Percentiles rank a stretch among this genome's conserved stretches.
Conservation (phyloP, 2,113 vertebrate genomes). For the Suricata suricatta region DNA sequence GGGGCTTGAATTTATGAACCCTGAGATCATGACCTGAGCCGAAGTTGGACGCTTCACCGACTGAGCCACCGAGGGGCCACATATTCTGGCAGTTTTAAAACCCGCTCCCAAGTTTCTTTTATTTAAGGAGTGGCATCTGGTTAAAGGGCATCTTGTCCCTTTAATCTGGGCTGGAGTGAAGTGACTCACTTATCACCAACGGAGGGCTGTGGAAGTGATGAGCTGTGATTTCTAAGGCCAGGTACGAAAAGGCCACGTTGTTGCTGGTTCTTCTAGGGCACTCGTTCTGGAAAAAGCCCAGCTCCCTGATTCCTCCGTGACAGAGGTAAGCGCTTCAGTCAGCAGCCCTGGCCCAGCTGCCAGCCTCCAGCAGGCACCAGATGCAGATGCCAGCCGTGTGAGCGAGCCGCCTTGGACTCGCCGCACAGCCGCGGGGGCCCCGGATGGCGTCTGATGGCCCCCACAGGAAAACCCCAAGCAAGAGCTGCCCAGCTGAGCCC, state of each 20-base stretch:
- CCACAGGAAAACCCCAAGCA: not conserved
- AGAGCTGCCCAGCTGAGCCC: not conserved
- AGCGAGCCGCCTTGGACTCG: fast-evolving
- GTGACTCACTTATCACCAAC: fast-evolving
- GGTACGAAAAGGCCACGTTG: fast-evolving
- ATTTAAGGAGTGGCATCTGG: not conserved
- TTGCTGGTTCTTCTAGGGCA: not conserved
- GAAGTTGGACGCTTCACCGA: too few species aligned
- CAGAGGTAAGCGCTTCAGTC: not conserved
- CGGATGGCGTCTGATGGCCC: not conserved
- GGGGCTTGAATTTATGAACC: too few species aligned
- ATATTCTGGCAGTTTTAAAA: not conserved
- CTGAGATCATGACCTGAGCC: too few species aligned
- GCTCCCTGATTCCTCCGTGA: not conserved
- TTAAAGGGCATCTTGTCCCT: too few species aligned
- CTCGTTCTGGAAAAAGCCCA: not conserved
- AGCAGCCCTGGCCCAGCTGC: not conserved
- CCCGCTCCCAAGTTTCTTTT: not conserved
- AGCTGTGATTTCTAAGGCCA: not conserved
- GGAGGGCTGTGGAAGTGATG: not conserved
- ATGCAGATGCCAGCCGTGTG: not conserved
- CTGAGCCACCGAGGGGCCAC: too few species aligned
- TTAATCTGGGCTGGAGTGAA: not conserved
- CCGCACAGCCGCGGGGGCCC: not conserved
- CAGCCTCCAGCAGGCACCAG: not conserved